Conservation (phyloP, 2,113 vertebrate species). For the Brienomyrus brachyistius region DNA sequence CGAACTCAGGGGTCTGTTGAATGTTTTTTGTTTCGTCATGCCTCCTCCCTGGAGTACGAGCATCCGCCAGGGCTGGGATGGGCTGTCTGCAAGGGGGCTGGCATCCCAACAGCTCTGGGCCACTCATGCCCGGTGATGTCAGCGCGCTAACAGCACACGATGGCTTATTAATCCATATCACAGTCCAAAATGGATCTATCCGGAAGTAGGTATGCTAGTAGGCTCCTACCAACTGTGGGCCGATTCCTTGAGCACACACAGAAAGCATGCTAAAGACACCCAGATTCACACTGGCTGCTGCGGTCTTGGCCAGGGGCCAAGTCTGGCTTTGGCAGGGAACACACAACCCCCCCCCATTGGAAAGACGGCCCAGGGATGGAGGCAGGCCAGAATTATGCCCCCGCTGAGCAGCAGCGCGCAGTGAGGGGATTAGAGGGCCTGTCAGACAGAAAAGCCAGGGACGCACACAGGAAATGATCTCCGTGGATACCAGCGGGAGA, state of each 20-base stretch:
- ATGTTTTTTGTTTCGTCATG: not conserved
- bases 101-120: not conserved
- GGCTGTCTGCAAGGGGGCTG: not conserved
- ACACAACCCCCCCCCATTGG: not conserved
- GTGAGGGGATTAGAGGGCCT: slow-evolving; percentile 47
- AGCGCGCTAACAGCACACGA: not conserved
- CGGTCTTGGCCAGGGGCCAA: not conserved
- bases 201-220: not conserved
- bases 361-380: not conserved
- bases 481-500: slow-evolving; percentile 41
- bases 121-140: not conserved
- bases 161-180: not conserved
- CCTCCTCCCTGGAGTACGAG: not conserved
- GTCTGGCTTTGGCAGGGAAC: not conserved
- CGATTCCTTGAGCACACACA: not conserved
- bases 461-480: slow-evolving; percentile 55
- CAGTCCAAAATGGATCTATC: not conserved
- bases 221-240: not conserved
- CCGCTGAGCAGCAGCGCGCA: slow-evolving; percentile 27
- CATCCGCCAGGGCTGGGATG: not conserved
- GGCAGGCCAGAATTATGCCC: not conserved
- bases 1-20: not conserved
- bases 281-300: not conserved
- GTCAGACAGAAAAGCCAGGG: slow-evolving; percentile 53
- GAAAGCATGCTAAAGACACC: not conserved